Evolutionary conservation across 2,113 vertebrate species (phyloP), one percentile per base, ranked within the genome.

Genomic region (Piprites chloris): DNA sequence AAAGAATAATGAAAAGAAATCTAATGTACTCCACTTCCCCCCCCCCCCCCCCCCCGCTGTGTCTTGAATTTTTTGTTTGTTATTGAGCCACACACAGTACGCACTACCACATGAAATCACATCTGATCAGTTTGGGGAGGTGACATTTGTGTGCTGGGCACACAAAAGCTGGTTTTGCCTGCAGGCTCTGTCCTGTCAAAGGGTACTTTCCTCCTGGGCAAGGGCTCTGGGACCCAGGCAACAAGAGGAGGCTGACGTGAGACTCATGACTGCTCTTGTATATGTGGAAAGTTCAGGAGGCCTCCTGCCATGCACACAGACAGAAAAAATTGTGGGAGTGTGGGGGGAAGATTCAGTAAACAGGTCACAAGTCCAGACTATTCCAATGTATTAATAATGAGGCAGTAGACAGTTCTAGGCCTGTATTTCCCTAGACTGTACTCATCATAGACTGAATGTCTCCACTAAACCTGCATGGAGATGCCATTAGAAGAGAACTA

Each of bases 331-430:
- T 83, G 41, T 46, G 39, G 16, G 52, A 76, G 53, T 72, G 44
- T 80, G 35, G n/a, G 24, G 14, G 74, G 37, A 88, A 81, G 68
- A 93, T 80, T 90, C 75, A 52, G 73, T 42, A 76, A 61, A 30
- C 72, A 93, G 90, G 92, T 96, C 97, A 95, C 66, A 86, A 87
- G 91, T 95, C 90, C 89, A 96, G 87, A 87, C 90, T 69, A 87
- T 79, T 93, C 55, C 85, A 55, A 94, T 91, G 76, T 92, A 96
- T 97, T 97, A 96, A 94, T 97, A 96, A 97, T 93, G 93, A 97
- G 85, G 19, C 72, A 87, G 77, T 73, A 93, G 96, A 92, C 96
- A 97, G 85, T 93, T 88, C 33, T 83, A 92, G 91, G 90, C 71
- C 86, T 96, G 62, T 80, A 47, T 96, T 97, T 97, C 89, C 81